These are phyloP conservation scores for Elephantulus edwardii DNA, from an alignment of 2,113 vertebrate species.

Conservation along the genomic window DNA sequence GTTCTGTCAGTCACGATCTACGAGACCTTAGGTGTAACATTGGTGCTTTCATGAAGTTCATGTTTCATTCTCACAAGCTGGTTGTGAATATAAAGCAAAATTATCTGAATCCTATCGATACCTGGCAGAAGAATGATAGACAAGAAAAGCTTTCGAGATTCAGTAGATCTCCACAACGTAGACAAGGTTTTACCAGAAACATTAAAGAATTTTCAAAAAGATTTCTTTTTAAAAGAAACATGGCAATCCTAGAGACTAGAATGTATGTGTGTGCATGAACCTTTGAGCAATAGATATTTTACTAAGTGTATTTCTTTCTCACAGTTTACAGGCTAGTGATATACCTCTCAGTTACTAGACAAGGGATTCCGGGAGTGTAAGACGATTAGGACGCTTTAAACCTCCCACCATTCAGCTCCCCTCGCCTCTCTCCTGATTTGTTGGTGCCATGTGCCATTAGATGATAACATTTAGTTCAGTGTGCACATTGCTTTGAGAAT, in stretches of 20 bases:
- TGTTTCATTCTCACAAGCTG: background rate
- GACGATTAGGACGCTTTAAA: background rate
- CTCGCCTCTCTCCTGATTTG: background rate
- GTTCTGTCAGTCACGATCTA: background rate
- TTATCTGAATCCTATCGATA: background rate
- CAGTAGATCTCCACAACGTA: background rate
- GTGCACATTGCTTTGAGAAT: background rate
- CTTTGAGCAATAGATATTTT: background rate
- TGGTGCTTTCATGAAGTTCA: background rate
- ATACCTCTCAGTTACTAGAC: background rate
- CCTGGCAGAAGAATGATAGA: background rate
- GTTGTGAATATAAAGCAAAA: background rate
- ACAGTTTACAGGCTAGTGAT: background rate
- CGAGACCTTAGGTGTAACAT: background rate
- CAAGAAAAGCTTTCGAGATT: background rate
- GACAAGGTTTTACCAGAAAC: background rate
- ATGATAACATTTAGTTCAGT: constrained; percentile 32
- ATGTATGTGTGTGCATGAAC: background rate
- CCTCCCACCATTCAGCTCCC: background rate
- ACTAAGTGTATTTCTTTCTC: background rate
- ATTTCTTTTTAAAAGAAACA: background rate
- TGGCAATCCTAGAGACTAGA: background rate
- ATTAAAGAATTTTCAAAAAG: background rate
- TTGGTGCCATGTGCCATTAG: background rate
- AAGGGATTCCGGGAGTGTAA: background rate